These are phyloP conservation scores for Catharus ustulatus DNA, from an alignment of 2,797 vertebrate genomes.

Conservation along the genomic window DNA sequence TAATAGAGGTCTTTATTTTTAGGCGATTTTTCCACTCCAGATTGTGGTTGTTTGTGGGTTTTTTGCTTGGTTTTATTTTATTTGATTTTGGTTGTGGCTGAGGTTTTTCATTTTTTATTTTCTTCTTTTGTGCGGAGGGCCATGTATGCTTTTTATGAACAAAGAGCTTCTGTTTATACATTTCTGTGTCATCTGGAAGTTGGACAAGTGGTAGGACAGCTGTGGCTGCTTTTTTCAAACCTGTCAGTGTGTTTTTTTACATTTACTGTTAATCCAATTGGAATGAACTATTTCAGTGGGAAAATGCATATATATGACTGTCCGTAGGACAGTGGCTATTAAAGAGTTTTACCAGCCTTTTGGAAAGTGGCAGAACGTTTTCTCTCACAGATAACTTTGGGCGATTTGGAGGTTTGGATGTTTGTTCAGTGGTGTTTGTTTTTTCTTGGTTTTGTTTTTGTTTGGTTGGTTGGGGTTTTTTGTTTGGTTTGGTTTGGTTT, in stretches of 20 bases:
- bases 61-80: background rate
- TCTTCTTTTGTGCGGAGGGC: fast-evolving
- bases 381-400: background rate
- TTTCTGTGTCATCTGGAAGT: background rate
- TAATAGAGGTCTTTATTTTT: background rate
- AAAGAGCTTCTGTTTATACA: background rate
- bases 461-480: too few species aligned
- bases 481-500: too few species aligned
- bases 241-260: background rate
- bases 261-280: background rate
- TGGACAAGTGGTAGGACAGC: background rate
- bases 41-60: too few species aligned
- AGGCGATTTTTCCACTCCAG: background rate
- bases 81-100: background rate
- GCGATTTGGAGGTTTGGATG: background rate
- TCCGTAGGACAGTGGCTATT: background rate
- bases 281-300: background rate
- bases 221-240: background rate
- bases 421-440: background rate
- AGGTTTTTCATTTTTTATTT: background rate
- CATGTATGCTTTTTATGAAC: background rate
- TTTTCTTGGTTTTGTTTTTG: background rate
- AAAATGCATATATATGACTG: background rate
- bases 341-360: background rate
- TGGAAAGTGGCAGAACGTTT: background rate